Conservation (phyloP, 1,140 invertebrate genomes). For the Zaprionus vittiger region DNA sequence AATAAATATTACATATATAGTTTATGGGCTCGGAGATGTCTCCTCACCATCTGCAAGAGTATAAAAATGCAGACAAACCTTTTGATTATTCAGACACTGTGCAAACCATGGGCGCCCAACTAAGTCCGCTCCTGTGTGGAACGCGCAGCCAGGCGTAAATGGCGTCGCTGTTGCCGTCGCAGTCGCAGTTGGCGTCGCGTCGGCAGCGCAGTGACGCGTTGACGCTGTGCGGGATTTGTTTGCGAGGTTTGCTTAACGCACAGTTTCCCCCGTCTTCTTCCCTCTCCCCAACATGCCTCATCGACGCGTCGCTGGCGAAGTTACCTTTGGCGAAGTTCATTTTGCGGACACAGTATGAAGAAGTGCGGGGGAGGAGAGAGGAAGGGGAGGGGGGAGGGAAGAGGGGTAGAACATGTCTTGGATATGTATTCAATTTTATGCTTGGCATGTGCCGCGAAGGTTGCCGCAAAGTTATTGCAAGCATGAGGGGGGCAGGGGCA, state of each 20-base stretch:
- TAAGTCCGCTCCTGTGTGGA: constrained; percentile 30
- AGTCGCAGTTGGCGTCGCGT: constrained; percentile 6
- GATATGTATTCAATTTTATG: constrained; percentile 82
- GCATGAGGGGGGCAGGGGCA: neutral
- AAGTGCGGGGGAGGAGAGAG: neutral
- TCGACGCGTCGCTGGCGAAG: constrained; percentile 43
- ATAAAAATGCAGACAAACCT: no score
- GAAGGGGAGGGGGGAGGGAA: neutral
- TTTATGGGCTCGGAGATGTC: no score
- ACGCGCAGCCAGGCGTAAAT: constrained; percentile 68
- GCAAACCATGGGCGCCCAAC: neutral
- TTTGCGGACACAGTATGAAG: constrained; percentile 21
- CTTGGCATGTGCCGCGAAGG: constrained; percentile 79
- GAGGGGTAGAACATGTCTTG: constrained; percentile 36
- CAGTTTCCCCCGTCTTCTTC: constrained; percentile 39
- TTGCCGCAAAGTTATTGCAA: constrained; percentile 60
- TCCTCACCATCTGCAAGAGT: no score
- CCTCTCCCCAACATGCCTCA: neutral
- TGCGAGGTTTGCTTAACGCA: constrained; percentile 60
- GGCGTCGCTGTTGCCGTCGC: constrained; percentile 13
- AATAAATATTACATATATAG: no score
- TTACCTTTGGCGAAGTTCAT: constrained; percentile 69
- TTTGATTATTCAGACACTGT: no score
- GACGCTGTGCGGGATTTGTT: constrained; percentile 48
- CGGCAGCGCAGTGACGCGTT: constrained; percentile 8